Evolutionary conservation across 2,888 invertebrate genomes (phyloP).

Genomic region (Ophion slaviceki): DNA sequence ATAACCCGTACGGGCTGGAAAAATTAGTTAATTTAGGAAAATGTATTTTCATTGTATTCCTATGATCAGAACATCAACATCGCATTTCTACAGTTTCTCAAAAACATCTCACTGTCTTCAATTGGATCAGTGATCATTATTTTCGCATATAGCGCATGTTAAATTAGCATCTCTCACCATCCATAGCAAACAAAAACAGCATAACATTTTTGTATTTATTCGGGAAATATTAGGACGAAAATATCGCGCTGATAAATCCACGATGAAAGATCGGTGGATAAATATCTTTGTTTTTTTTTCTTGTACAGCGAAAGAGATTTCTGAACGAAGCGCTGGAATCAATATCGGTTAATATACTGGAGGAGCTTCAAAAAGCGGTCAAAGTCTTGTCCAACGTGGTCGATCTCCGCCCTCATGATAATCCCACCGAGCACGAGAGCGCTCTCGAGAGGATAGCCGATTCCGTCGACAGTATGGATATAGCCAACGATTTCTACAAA

Average conservation of each 20-base stretch:
- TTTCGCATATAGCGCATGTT: too few species aligned
- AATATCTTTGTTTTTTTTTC: constrained; percentile 19
- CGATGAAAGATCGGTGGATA: neutral
- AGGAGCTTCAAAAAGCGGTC: constrained; percentile 87
- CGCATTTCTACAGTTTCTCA: too few species aligned
- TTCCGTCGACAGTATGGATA: constrained; percentile 90
- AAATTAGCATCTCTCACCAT: too few species aligned
- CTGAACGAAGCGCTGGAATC: constrained; percentile 89
- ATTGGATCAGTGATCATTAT: too few species aligned
- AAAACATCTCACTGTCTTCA: too few species aligned
- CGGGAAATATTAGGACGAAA: neutral
- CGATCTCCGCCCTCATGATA: constrained; percentile 84
- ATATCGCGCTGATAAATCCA: neutral
- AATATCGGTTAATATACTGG: constrained; percentile 89
- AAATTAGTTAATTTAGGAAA: too few species aligned
- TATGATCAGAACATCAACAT: too few species aligned
- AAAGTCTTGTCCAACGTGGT: constrained; percentile 85
- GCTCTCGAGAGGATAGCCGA: constrained; percentile 89
- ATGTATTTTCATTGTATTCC: too few species aligned
- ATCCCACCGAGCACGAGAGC: constrained; percentile 86
- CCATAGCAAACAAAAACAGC: too few species aligned
- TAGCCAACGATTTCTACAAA: constrained; percentile 94
- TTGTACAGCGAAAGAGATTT: constrained; percentile 87
- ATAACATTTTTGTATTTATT: neutral
- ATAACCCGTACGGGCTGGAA: too few species aligned